Evolutionary conservation across 2,888 invertebrate species (phyloP).

Genomic region (Rugalucina vietnamica): DNA sequence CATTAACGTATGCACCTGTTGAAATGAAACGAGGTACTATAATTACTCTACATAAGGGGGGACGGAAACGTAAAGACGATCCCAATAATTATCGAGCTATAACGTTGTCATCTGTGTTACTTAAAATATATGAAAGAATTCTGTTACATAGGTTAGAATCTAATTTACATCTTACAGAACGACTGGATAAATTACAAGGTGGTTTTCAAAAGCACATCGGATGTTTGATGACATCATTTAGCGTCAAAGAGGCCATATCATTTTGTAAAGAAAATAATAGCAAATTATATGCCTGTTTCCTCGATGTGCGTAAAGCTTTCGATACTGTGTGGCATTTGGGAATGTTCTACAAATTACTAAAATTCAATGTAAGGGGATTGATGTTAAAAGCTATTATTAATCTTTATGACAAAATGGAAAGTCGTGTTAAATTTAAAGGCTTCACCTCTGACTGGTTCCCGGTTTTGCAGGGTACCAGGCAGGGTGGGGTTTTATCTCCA

Average conservation of each 20-base stretch:
- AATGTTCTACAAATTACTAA: no score
- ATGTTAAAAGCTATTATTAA: no score
- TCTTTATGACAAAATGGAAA: no score
- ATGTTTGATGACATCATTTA: neutral
- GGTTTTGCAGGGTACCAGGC: no score
- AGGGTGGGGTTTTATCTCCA: no score
- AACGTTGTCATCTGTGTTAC: neutral
- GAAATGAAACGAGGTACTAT: neutral
- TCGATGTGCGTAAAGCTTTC: neutral
- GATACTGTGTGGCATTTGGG: no score
- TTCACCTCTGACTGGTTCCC: no score
- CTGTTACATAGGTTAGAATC: neutral
- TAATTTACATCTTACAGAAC: neutral
- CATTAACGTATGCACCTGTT: neutral
- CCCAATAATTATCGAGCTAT: neutral
- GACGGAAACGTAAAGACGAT: neutral
- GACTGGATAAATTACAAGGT: neutral
- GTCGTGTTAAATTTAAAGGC: no score
- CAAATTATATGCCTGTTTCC: neutral
- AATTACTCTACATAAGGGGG: neutral
- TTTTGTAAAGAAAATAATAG: neutral
- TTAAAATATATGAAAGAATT: neutral
- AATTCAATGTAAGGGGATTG: no score
- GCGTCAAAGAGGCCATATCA: neutral
- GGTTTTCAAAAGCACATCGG: neutral